Evolutionary conservation across 2,888 invertebrate genomes (phyloP), one percentile per base, ranked within the genome.

Genomic region (Nomada lathburiana): DNA sequence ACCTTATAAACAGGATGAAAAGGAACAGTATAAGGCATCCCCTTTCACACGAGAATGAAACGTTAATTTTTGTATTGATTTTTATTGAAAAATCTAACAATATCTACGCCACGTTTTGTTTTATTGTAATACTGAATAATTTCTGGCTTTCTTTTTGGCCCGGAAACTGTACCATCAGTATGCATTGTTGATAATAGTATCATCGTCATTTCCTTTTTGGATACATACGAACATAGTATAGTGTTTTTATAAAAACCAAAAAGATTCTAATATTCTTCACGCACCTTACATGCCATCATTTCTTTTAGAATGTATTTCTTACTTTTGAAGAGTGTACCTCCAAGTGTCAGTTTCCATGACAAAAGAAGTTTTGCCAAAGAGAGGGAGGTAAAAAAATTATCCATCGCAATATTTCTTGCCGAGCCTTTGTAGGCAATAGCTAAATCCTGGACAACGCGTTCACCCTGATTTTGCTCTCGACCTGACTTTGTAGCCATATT

Each of bases 381-480:
- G 69, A 29, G 89, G 87, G 74, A 36, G 7, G 36, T 36, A 36
- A 89, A 90, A 76, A 79, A 90, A 73, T 90, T 90, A 62, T 90
- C 88, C 85, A 84, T 87, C 0, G 77, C 76, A 62, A 89, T 80
- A 67, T 89, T 90, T 89, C 90, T 71, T n/a, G 86, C 84, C 76
- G 81, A 85, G 71, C 87, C 88, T 88, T 83, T 62, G 23, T 55
- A 62, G 76, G 87, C 77, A 76, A 72, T 82, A 63, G 76, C 84
- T 36, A 90, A 79, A 53, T 89, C 86, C 29, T 29, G 29, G 29
- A 29, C 29, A 7, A 29, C 29, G 29, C 29, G 7, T 29, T 0
- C 7, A 29, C 29, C 29, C 29, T 29, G 29, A 29, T 7, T 29
- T 29, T 29, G 7, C 0, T 29, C 29, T 7, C 29, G 29, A 29